Base-by-base conservation (phyloP, 1,140 invertebrate genomes). In the Triops longicaudatus region DNA sequence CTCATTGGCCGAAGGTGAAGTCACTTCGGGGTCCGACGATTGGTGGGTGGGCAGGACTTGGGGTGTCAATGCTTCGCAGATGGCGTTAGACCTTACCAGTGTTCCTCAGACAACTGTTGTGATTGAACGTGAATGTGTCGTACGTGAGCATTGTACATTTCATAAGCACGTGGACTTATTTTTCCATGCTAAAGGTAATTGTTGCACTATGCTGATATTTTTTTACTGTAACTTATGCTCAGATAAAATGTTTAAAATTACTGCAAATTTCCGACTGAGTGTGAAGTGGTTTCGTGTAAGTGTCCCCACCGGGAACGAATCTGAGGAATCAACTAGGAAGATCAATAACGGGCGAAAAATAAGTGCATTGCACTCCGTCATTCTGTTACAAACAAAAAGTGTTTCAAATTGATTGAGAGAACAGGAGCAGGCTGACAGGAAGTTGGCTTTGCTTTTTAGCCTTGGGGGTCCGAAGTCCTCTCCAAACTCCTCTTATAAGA, bases 391-490 rank as follows among this genome's bases (percentile, higher is more conserved):
- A 63, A 63, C 50, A 6, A 63, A 17, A 22, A n/a, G 31, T 37
- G 31, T 22, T 63, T 5, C 50, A 63, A 63, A 63, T 63, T 63
- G 50, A 63, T 63, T 63, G 50, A 63, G 50, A 63, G n/a, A 63
- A 63, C 50, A 63, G 50, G 22, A 63, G 50, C 50, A 63, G 50
- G 50, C 50, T 63, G 50, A 63, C 50, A 63, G 50, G 50, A 63
- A 63, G 50, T 63, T 63, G 50, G 50, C 50, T 63, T 0, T 22
- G 50, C 43, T 63, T 37, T 37, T 63, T 63, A 63, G 50, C 50
- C 50, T 22, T 63, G 50, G 44, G n/a, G 50, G 7, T 2, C 2
- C 50, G 22, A 63, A 63, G 50, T 63, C 50, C 50, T 22, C n/a
- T 63, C 50, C 50, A 63, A n/a, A 10, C 11, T 22, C 22, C 50